Base-by-base conservation (phyloP, 2,888 invertebrate species). In the Lepidocyrtoides sp. region DNA sequence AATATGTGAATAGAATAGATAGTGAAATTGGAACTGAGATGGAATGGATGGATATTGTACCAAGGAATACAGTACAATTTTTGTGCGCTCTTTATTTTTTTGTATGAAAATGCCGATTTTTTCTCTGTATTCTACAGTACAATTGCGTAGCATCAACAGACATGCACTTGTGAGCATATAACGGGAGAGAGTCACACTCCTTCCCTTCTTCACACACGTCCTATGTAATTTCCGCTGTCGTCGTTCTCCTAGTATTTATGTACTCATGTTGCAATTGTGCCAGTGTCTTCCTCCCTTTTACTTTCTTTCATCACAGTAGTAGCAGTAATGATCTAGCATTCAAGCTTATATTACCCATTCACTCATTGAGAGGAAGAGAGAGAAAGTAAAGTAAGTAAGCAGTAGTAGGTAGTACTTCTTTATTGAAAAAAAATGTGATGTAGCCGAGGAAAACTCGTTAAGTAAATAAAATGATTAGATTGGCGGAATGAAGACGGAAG, bases 161-260 rank as follows among this genome's bases (percentile, higher is more conserved):
- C 20, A 44, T 44, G 14, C 17, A 66, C 32, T 29, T 29, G 20
- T 23, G 17, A 1, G 36, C 17, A 54, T 32, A 48, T 8, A 44
- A 23, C 7, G 36, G 7, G 36, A 36, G 36, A 36, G 7, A 36
- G 36, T 36, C 2, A 7, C 36, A 36, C 23, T 48, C n/a, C 23
- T 17, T 75, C 2, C 12, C 8, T 57, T 79, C 79, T 17, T 79
- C 79, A 32, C 79, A 26, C 63, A 60, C 82, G 63, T 82, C 63
- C 41, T 82, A 41, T 63, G 82, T 63, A 82, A 82, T 82, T 82
- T 82, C 82, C 82, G 82, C 41, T 82, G 82, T 82, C 82, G 79
- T 41, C 44, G 12, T 82, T 63, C 63, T 48, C 36, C 82, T 82
- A 14, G 41, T 63, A 41, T 41, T 82, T 60, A 82, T 82, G 36